Base-by-base conservation (phyloP, 2,113 vertebrate genomes). In the Brachyhypopomus gauderio region DNA sequence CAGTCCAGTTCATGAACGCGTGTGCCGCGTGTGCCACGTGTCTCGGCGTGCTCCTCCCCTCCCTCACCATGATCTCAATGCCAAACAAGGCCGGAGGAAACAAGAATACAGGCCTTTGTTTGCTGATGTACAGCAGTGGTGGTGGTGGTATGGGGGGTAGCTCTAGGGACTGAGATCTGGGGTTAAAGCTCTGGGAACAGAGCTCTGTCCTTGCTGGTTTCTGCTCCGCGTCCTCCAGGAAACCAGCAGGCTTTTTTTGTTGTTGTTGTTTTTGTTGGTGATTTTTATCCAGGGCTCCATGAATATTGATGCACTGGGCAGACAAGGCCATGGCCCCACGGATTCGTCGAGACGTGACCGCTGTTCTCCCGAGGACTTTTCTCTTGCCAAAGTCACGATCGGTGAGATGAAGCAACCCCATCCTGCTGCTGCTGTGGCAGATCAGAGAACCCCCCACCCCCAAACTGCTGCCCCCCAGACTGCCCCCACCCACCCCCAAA, bases 231-330 rank as follows among this genome's bases (percentile, higher is more conserved):
- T 64, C 41, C 60, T 64, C 62, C 60, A 64, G 60, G 48, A 64
- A 27, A 36, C 74, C 62, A n/a, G 41, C 62, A 16, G 12, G 62
- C 62, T 55, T 27, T 23, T 58, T 78, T 23, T n/a, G n/a, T 52
- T 52, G 45, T 52, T 52, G 45, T 52, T 52, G 9, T 52, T 12
- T 11, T 52, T 30, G 30, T 30, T 30, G 30, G 30, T 30, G 30
- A 30, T 30, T 52, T 52, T 52, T 52, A 52, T 52, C 45, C 45
- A 52, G 45, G 0, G 12, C 64, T 25, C 30, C 69, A 41, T 60
- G 66, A 79, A 79, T 72, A 9, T 72, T 60, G 70, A 79, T 70
- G 67, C 34, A 34, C 22, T 5, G 23, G 23, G 22, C 60, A 9
- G 22, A 17, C 66, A 23, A 70, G 66, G 66, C 66, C 66, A 1